Conservation (phyloP, 2,797 vertebrate species). For the Triplophysa yarkandensis region DNA sequence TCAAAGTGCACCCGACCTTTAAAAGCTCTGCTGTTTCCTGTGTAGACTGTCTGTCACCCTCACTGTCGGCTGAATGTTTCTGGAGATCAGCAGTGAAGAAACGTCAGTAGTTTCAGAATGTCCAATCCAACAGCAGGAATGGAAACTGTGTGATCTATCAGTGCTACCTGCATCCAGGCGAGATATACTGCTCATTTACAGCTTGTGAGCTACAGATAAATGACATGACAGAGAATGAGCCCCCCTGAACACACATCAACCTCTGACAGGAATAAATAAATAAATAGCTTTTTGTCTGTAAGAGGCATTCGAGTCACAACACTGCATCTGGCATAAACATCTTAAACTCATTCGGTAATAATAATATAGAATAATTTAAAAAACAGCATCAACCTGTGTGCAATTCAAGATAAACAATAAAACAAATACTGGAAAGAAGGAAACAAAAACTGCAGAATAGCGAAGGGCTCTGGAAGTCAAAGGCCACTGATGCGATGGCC, state of each 20-base stretch:
- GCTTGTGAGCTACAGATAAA: slow-evolving; percentile 54
- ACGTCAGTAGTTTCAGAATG: slow-evolving; percentile 51
- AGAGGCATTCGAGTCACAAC: slow-evolving; percentile 68
- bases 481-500: slow-evolving; percentile 52
- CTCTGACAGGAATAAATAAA: slow-evolving; percentile 80
- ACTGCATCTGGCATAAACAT: slow-evolving; percentile 55
- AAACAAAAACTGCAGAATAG: slow-evolving; percentile 2
- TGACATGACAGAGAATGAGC: slow-evolving; percentile 61
- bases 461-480: slow-evolving; percentile 46
- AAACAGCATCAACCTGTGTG: slow-evolving; percentile 21
- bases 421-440: slow-evolving; percentile 35
- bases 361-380: slow-evolving; percentile 43
- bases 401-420: slow-evolving; percentile 53
- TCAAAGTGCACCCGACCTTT: slow-evolving; percentile 56
- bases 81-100: slow-evolving; percentile 42
- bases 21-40: slow-evolving; percentile 29
- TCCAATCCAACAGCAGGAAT: slow-evolving; percentile 58
- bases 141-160: slow-evolving; percentile 75
- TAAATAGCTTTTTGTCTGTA: slow-evolving; percentile 82
- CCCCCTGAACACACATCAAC: slow-evolving; percentile 61
- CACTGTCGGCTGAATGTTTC: slow-evolving; percentile 37
- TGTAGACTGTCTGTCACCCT: background rate
- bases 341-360: slow-evolving; percentile 55
- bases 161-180: slow-evolving; percentile 67
- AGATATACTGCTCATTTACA: slow-evolving; percentile 52